Conservation (phyloP, 2,888 invertebrate genomes). For the Aspidapion aeneum region DNA sequence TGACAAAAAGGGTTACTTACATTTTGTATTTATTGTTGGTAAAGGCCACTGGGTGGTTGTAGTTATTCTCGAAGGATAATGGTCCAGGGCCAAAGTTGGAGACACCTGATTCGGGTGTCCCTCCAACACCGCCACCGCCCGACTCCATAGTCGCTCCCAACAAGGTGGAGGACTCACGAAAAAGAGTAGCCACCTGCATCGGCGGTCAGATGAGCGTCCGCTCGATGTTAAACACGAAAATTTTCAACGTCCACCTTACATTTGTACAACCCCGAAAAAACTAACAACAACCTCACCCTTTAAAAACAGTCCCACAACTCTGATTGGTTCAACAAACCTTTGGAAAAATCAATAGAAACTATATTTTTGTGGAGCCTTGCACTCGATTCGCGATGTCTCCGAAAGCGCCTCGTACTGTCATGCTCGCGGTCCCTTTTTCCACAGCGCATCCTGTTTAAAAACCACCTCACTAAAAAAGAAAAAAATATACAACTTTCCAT, state of each 20-base stretch:
- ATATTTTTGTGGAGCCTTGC: slow-evolving; percentile 49
- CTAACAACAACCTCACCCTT: slow-evolving; percentile 54
- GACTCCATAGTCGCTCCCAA: slow-evolving; percentile 61
- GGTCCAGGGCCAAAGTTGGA: slow-evolving; percentile 40
- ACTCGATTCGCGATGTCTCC: slow-evolving; percentile 46
- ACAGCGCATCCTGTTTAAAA: slow-evolving; percentile 45
- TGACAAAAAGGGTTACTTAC: slow-evolving; percentile 42
- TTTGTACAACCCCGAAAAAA: slow-evolving; percentile 45
- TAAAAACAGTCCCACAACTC: slow-evolving; percentile 53
- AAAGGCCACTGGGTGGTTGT: slow-evolving; percentile 46
- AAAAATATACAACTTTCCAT: slow-evolving; percentile 2
- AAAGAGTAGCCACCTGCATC: slow-evolving; percentile 67
- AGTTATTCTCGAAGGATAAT: slow-evolving; percentile 43
- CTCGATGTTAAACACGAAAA: slow-evolving; percentile 35
- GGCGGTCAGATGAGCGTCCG: slow-evolving; percentile 42
- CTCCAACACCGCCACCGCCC: slow-evolving; percentile 47
- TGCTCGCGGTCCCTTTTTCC: slow-evolving; percentile 43
- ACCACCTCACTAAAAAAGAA: slow-evolving; percentile 33
- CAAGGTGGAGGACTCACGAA: slow-evolving; percentile 64
- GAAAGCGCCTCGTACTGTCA: slow-evolving; percentile 47
- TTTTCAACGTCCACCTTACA: slow-evolving; percentile 37
- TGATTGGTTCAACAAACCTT: slow-evolving; percentile 55
- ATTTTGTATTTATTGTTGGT: slow-evolving; percentile 47
- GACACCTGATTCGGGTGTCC: slow-evolving; percentile 47
- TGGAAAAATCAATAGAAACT: slow-evolving; percentile 63